Evolutionary conservation across 2,888 invertebrate species (phyloP), one percentile per base, ranked within the genome.

Genomic region (Alviniconcha strummeri): DNA sequence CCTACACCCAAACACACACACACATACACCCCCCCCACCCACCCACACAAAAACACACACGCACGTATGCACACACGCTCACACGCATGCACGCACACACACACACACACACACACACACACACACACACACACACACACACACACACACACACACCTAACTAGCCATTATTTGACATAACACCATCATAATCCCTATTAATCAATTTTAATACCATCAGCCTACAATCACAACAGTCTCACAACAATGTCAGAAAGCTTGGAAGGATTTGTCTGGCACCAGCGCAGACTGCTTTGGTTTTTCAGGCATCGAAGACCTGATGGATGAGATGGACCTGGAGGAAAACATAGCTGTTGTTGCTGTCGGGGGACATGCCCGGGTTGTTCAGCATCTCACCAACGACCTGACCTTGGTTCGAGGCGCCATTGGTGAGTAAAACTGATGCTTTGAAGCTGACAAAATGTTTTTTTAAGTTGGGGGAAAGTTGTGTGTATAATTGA

Each of bases 281-380:
- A 36, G 36, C 36, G 36, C 36, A 36, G 36, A 36, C 36, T 36
- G 36, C 36, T 36, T 36, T 36, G 36, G 36, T 36, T 36, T 13
- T 81, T 13, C 82, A 82, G 82, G 82, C 11, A 69, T 82, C 64
- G 82, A 82, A 69, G 82, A 82, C 54, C 57, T 69, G 76, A 82
- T 82, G 82, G 77, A 82, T 11, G 82, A 82, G 15, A 82, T 77
- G 82, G 77, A 77, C 57, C 15, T 89, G 57, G 89, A 89, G 80
- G 89, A 89, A 82, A 89, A 89, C 79, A 85, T 89, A 64, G 89
- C 88, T 79, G 77, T 89, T 56, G 89, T 89, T 54, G 86, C 87
- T 55, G 87, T 89, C 85, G 89, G 89, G 54, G 85, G 84, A 15
- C 75, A 84, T 13, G 88, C 88, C 54, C 85, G 77, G 57, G 85